Evolutionary conservation across 2,797 vertebrate species (phyloP), one percentile per base, ranked within the genome.

Genomic region (Alfaro cultratus): DNA sequence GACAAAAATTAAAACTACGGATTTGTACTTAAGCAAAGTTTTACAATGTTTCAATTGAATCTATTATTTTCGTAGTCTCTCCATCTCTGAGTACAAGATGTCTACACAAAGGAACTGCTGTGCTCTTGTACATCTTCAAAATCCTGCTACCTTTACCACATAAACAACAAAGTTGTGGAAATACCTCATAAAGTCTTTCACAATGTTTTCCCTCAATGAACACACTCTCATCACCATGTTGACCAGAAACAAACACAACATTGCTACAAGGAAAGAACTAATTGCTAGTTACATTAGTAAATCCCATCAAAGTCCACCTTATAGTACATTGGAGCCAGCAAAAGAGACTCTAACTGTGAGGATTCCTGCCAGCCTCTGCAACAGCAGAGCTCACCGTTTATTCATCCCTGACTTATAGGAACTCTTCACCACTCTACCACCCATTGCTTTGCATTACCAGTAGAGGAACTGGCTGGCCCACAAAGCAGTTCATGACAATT

Each of bases 301-400:
- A 81, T 86, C 74, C 46, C 74, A 55, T 45, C 53, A 83, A 83
- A 84, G 79, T 75, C 21, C 46, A 62, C 13, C 41, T 60, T 64
- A 77, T 26, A 46, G 76, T 85, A 45, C 81, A 85, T 82, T 80
- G 57, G 34, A 76, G 72, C 85, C 85, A 80, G 88, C 91, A 85
- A 92, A 92, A 74, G 77, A 47, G 78, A 83, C 72, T 81, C 46
- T 83, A 74, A 81, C 72, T 72, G 77, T 77, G 76, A 78, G 75
- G 82, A 81, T 21, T 79, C 68, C 73, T 91, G 88, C 87, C 91
- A 93, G 89, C 81, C 86, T 89, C 94, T 88, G 92, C 89, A 93
- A 68, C 80, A 88, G 80, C 86, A 86, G 82, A 87, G 86, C 84
- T 87, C 80, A 85, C 72, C 80, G 74, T 90, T 91, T 86, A 83